Percentiles rank a stretch among this genome's conserved stretches.
These are phyloP conservation scores for Pelobates cultripes DNA, from an alignment of 2,797 vertebrate species.

Conservation along the genomic window DNA sequence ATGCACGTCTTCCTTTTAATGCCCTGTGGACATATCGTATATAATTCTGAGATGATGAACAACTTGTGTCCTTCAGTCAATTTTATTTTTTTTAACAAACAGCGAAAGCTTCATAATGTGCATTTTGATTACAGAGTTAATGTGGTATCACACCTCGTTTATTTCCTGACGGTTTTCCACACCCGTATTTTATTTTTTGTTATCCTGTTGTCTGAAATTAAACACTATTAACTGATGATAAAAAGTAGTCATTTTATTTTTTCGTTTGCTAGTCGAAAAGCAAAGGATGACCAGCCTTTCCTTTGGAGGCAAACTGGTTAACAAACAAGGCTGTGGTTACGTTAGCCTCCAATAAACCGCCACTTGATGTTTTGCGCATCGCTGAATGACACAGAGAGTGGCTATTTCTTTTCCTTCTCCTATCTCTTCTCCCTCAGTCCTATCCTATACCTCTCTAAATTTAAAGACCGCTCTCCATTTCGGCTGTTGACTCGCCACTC, in stretches of 20 bases:
- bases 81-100: slow-evolving; percentile 53
- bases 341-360: not conserved
- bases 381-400: not conserved
- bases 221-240: too few relatives aligned
- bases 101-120: slow-evolving; percentile 44
- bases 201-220: too few relatives aligned
- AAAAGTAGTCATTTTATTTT: too few relatives aligned
- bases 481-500: too few relatives aligned
- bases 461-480: not conserved
- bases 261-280: not conserved
- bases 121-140: slow-evolving; percentile 54
- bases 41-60: slow-evolving; percentile 67
- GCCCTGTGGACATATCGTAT: slow-evolving; percentile 62
- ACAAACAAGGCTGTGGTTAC: not conserved
- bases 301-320: not conserved
- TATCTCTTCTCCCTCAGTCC: not conserved
- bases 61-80: slow-evolving; percentile 69
- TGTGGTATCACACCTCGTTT: slow-evolving; percentile 61
- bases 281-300: not conserved
- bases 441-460: not conserved
- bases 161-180: slow-evolving; percentile 55
- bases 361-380: not conserved
- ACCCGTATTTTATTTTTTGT: too few relatives aligned
- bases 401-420: not conserved
- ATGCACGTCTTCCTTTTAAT: not conserved